Conservation (phyloP, 2,797 vertebrate species). For the Smutsia gigantea region DNA sequence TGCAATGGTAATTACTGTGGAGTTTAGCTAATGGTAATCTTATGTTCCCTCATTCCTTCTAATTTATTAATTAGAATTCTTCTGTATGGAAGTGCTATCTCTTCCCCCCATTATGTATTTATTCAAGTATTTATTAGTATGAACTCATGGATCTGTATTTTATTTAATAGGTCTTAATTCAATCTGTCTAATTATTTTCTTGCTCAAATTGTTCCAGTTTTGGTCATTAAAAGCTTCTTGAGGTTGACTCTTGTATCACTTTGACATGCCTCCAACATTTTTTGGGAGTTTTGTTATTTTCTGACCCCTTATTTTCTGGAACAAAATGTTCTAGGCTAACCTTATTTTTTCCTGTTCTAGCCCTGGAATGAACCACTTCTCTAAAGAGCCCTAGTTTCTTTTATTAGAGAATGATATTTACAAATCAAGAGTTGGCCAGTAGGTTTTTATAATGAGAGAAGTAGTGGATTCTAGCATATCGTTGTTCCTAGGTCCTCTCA, state of each 20-base stretch:
- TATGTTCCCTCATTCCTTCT: neutral
- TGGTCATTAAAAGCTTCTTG: neutral
- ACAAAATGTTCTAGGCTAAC: neutral
- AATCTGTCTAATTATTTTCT: neutral
- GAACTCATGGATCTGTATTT: slow-evolving; percentile 2
- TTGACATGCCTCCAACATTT: neutral
- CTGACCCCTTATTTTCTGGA: neutral
- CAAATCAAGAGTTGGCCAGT: neutral
- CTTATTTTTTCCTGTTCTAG: neutral
- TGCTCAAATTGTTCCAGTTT: neutral
- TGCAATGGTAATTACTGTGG: neutral
- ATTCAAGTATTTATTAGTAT: neutral
- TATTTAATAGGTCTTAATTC: slow-evolving; percentile 6
- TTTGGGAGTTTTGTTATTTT: slow-evolving; percentile 12
- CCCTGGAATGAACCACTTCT: slow-evolving; percentile 27
- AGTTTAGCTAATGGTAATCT: neutral
- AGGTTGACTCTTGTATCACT: neutral
- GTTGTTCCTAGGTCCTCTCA: neutral
- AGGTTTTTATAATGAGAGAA: slow-evolving; percentile 23
- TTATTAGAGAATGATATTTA: neutral
- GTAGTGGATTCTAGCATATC: neutral
- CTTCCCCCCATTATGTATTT: neutral
- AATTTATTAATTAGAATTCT: slow-evolving; percentile 34
- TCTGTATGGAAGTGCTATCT: neutral
- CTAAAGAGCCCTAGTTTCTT: neutral